phyloP scores from a whole-genome alignment of 2,797 vertebrate genomes.

The Poliocrania exsul region DNA sequence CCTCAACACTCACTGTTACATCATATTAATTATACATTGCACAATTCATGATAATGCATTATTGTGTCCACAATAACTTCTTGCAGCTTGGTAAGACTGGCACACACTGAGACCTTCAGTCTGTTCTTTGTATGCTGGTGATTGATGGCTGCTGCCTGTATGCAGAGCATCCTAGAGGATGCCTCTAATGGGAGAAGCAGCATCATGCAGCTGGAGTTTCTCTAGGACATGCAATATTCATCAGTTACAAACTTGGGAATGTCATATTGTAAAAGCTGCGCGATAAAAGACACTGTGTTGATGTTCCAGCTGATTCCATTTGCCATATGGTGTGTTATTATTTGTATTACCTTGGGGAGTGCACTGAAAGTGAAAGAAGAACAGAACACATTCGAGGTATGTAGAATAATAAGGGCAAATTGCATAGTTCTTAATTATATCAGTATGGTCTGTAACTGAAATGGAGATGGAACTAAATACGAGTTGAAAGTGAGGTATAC shows the following conservation, averaged over 20 bases:
- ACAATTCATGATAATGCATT: neutral
- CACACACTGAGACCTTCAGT: constrained; percentile 42
- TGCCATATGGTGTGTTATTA: constrained; percentile 55
- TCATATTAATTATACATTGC: neutral
- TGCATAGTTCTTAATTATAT: constrained; percentile 53
- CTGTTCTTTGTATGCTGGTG: neutral
- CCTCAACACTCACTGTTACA: neutral
- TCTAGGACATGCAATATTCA: constrained; percentile 37
- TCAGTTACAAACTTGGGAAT: constrained; percentile 54
- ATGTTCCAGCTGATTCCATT: constrained; percentile 45
- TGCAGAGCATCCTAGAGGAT: constrained; percentile 19
- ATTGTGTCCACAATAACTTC: neutral
- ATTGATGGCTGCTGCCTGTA: neutral
- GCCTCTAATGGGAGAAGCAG: constrained; percentile 1
- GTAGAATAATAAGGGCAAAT: constrained; percentile 43
- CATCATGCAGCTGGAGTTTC: neutral
- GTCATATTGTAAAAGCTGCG: constrained; percentile 39
- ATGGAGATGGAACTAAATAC: neutral
- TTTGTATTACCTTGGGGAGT: constrained; percentile 50
- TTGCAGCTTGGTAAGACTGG: neutral
- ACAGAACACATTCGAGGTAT: constrained; percentile 18
- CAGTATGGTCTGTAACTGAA: constrained; percentile 36
- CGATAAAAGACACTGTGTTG: neutral
- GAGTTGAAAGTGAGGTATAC: neutral
- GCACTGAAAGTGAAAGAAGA: constrained; percentile 17